Conservation (phyloP, 2,888 invertebrate species). For the Polydesmus complanatus region DNA sequence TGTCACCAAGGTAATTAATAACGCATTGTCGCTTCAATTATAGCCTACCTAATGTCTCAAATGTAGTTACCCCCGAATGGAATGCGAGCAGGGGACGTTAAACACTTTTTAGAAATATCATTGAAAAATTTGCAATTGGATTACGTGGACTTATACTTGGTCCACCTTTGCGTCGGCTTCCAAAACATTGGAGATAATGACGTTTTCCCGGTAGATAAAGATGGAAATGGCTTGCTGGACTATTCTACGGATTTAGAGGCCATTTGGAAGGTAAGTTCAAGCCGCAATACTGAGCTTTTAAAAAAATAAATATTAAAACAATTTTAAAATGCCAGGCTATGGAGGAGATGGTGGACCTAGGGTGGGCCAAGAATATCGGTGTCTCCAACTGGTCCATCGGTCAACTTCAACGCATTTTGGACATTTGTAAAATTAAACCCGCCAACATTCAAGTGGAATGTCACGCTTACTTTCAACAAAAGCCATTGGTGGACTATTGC, state of each 20-base stretch:
- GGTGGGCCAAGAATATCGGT: conserved; percentile 62
- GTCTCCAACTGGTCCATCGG: conserved; percentile 65
- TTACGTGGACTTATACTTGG: conserved; percentile 67
- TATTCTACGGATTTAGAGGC: conserved; percentile 53
- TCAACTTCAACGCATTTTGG: conserved; percentile 53
- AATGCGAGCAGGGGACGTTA: conserved; percentile 52
- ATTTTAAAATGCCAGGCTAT: conserved; percentile 28
- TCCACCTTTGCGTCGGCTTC: conserved; percentile 62
- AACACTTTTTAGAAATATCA: conserved; percentile 51
- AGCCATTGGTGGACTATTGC: conserved; percentile 26
- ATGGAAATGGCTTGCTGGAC: conserved; percentile 41
- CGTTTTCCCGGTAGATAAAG: conserved; percentile 46
- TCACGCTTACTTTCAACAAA: conserved; percentile 29
- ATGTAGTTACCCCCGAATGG: conserved; percentile 37
- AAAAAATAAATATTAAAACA: not conserved
- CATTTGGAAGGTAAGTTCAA: conserved; percentile 44
- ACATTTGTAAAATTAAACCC: conserved; percentile 47
- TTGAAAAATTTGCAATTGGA: conserved; percentile 53
- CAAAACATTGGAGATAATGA: conserved; percentile 46
- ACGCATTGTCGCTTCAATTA: too few relatives aligned
- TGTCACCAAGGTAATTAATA: conserved; percentile 32
- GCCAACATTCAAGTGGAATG: conserved; percentile 38
- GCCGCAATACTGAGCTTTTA: not conserved
- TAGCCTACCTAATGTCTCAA: not conserved
- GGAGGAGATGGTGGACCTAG: conserved; percentile 51